Percentiles rank a stretch among this genome's conserved stretches.
phyloP scores from a whole-genome alignment of 2,113 vertebrate species.

The Talpa occidentalis region DNA sequence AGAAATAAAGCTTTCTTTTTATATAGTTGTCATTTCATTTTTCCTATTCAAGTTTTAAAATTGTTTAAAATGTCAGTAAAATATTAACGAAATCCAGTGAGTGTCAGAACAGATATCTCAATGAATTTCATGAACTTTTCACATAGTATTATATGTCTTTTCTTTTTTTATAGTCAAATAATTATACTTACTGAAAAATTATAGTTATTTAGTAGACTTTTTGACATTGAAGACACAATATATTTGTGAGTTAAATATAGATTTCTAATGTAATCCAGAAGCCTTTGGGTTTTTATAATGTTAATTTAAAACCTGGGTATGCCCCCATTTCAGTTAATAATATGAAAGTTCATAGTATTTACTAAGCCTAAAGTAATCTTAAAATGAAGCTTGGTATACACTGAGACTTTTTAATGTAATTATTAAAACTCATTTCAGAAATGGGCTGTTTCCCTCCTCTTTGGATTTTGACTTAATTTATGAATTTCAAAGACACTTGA shows the following conservation, averaged over 20 bases:
- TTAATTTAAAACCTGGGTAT: not conserved
- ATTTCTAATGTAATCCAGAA: not conserved
- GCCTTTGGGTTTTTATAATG: not conserved
- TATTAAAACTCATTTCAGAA: slow-evolving; percentile 14
- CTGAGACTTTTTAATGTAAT: not conserved
- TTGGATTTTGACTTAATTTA: slow-evolving; percentile 23
- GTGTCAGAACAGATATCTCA: not conserved
- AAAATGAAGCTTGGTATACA: not conserved
- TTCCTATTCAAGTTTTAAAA: not conserved
- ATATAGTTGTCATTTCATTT: not conserved
- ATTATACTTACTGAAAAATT: not conserved
- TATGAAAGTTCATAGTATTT: not conserved
- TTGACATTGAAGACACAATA: not conserved
- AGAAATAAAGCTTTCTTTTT: not conserved
- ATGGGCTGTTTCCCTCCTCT: not conserved
- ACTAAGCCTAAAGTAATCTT: slow-evolving; percentile 7
- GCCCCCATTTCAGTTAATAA: not conserved
- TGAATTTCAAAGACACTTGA: not conserved
- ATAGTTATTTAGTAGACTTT: not conserved
- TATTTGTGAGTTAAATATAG: slow-evolving; percentile 7
- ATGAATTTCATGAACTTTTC: not conserved
- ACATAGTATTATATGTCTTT: not conserved
- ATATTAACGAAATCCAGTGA: not conserved
- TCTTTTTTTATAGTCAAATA: not conserved
- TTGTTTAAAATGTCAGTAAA: slow-evolving; percentile 5